Evolutionary conservation across 2,888 invertebrate genomes (phyloP).

Genomic region (Pelosia muscerda): DNA sequence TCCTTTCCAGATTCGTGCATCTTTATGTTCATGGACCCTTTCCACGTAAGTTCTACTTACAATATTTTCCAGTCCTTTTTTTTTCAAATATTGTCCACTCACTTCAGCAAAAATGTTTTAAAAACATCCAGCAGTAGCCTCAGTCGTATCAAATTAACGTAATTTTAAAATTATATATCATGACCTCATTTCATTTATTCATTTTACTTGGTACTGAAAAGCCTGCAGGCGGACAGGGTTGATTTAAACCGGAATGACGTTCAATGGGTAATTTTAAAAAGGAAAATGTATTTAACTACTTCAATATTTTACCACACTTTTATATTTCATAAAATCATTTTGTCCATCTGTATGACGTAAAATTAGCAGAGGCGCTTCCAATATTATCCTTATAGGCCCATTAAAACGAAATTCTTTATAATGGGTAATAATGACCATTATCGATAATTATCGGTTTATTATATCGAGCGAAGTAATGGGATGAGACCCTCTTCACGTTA

Average conservation of each 20-base stretch:
- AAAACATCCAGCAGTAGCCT: background rate
- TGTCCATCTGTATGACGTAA: background rate
- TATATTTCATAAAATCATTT: background rate
- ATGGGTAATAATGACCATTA: slow-evolving; percentile 21
- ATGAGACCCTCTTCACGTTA: slow-evolving; percentile 12
- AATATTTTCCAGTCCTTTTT: no score
- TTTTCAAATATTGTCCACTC: background rate
- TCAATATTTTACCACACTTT: background rate
- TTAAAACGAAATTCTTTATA: slow-evolving; percentile 12
- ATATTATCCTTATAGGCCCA: background rate
- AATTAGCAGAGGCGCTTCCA: background rate
- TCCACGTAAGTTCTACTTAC: no score
- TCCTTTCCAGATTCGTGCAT: no score
- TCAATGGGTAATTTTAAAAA: background rate
- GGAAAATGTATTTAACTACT: background rate
- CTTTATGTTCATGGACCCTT: no score
- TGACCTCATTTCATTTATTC: background rate
- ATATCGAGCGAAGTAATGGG: slow-evolving; percentile 18
- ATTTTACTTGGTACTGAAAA: background rate
- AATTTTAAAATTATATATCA: background rate
- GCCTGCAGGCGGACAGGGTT: background rate
- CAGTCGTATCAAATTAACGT: background rate
- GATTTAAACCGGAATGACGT: background rate
- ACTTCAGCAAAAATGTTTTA: background rate
- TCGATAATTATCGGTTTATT: slow-evolving; percentile 20